These are phyloP conservation scores for Steinernema feltiae DNA, from an alignment of 1,140 invertebrate species.

Conservation along the genomic window DNA sequence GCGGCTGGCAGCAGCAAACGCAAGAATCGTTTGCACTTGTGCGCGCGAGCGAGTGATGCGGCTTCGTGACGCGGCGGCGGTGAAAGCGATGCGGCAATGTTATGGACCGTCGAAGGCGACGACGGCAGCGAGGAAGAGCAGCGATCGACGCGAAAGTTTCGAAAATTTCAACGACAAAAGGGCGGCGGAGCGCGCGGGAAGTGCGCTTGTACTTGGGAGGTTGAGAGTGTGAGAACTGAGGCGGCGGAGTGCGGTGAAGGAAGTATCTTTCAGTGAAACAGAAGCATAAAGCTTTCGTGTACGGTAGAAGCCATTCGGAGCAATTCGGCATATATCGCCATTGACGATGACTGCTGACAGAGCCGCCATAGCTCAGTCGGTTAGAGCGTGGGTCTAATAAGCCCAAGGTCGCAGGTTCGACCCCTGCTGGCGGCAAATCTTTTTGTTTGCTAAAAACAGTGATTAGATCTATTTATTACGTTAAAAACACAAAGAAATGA, in stretches of 20 bases:
- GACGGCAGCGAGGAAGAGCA: too few species aligned
- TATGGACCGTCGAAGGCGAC: too few species aligned
- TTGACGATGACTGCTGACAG: too few species aligned
- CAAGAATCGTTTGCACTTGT: not conserved
- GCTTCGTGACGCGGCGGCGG: not conserved
- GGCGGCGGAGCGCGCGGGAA: not conserved
- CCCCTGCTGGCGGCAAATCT: conserved; percentile 55
- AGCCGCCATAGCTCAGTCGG: conserved; percentile 58
- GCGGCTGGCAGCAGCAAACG: not conserved
- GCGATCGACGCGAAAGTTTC: not conserved
- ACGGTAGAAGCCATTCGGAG: too few species aligned
- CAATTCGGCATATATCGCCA: too few species aligned
- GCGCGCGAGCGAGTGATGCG: not conserved
- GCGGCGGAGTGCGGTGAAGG: too few species aligned
- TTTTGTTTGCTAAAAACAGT: too few species aligned
- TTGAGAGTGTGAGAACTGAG: too few species aligned
- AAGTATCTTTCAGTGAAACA: too few species aligned
- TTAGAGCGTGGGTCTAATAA: conserved; percentile 59
- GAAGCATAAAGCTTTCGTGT: too few species aligned
- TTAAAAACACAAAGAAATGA: too few species aligned
- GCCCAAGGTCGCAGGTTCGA: conserved; percentile 58
- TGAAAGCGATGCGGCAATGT: not conserved
- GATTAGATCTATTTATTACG: too few species aligned
- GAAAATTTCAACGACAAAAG: not conserved
- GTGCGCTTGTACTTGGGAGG: not conserved